phyloP scores from a whole-genome alignment of 2,888 invertebrate species.

The Scelioninae gen. 1 region DNA sequence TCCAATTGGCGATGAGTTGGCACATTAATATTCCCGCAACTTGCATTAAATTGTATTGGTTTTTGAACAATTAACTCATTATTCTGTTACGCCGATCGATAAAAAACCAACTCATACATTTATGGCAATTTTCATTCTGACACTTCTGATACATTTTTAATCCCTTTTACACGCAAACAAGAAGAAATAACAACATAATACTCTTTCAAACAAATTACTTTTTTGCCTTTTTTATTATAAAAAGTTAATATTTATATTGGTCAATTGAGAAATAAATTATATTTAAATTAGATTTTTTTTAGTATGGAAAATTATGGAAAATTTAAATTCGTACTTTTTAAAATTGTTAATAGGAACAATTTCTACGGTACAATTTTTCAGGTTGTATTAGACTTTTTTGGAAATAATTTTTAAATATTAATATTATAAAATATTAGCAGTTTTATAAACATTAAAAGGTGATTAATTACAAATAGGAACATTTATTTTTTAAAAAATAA shows the following conservation, averaged over 20 bases:
- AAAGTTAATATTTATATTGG: no score
- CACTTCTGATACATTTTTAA: conserved; percentile 20
- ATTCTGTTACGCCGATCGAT: conserved; percentile 5
- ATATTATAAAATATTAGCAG: no score
- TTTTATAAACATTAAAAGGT: no score
- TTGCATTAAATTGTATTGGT: not conserved
- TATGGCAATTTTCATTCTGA: conserved; percentile 1
- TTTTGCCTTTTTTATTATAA: no score
- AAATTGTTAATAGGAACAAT: not conserved
- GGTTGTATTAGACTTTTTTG: no score
- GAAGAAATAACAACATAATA: not conserved
- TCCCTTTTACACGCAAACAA: not conserved
- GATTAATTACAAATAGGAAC: no score
- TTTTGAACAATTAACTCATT: conserved; percentile 32
- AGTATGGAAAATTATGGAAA: not conserved
- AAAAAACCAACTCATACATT: conserved; percentile 21
- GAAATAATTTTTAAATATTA: no score
- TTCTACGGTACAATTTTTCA: no score
- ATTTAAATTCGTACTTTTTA: not conserved
- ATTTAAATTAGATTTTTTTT: not conserved
- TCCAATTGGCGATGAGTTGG: conserved; percentile 15
- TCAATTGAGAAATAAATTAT: no score
- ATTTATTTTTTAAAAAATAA: no score
- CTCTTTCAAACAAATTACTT: not conserved
- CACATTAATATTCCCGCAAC: conserved; percentile 13